Evolutionary conservation across 2,888 invertebrate genomes (phyloP), one percentile per base, ranked within the genome.

Genomic region (Junonia oenone): DNA sequence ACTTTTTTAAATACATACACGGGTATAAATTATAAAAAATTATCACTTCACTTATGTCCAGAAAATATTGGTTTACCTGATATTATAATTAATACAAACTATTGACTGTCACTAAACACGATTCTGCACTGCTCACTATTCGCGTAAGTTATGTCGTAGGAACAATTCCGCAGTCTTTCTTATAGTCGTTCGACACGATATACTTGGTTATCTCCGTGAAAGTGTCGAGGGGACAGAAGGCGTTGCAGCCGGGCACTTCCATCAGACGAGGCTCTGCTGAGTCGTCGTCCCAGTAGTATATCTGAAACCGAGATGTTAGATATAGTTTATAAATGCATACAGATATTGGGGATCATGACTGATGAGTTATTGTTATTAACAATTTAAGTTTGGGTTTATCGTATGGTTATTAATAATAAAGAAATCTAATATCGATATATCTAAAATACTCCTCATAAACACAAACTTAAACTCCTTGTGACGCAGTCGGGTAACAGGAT

Each of bases 271-370:
- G 82, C 52, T 83, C 83, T 0, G 89, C 81, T 2, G 91, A 91
- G 57, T 91, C 90, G 68, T 91, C 91, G 59, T 89, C 84, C 88
- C 91, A 90, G 68, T 91, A 90, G 62, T 80, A 85, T 63, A 92
- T 84, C 92, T 92, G 78, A 40, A 80, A 76, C 33, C 37, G 14
- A 22, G 6, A 29, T 40, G 14, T 46, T 59, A 57, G 48, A 0
- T 8, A 1, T 17, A 13, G 4, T 43, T n/a, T n/a, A 11, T 29
- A 11, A 29, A 11, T 8, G 11, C n/a, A n/a, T n/a, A n/a, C n/a
- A n/a, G n/a, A n/a, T n/a, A n/a, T n/a, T n/a, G n/a, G n/a, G n/a
- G n/a, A n/a, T n/a, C n/a, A n/a, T n/a, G n/a, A n/a, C n/a, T n/a
- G n/a, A n/a, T n/a, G n/a, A n/a, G n/a, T n/a, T n/a, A n/a, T n/a